Base-by-base conservation (phyloP, 2,113 vertebrate genomes). In the Microcebus tavaratra region DNA sequence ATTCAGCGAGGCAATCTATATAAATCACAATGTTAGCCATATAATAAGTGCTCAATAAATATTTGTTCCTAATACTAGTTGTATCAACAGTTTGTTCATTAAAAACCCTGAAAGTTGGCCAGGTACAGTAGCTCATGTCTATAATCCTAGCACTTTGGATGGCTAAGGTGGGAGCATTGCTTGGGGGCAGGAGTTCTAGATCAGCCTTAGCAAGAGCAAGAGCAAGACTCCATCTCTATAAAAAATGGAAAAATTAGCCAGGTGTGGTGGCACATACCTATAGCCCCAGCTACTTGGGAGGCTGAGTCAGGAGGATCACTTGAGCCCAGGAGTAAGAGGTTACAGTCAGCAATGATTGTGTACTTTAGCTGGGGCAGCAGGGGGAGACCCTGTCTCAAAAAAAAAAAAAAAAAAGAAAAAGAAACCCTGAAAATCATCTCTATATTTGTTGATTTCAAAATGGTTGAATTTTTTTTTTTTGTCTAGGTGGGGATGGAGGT, bases 371-470 rank as follows among this genome's bases (percentile, higher is more conserved):
- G 14, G 39, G 61, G 39, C 6, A 27, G 39, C 13, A 29, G 68
- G 36, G 68, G 0, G n/a, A 75, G 72, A 75, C 72, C 42, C 25
- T 29, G 42, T 29, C 72, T 75, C 42, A 29, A 48, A 48, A 48
- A 14, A 15, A 45, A 75, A 39, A 25, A n/a, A 42, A 27, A 6
- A 8, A 72, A 36, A 39, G 12, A 7, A 14, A 61, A 57, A 57
- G 55, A 86, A 92, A 57, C 7, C 57, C 23, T 45, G 50, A 84
- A 75, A 42, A 9, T 72, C 42, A 42, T 57, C 63, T 97, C 20
- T 85, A 10, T 94, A 63, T 90, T 68, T 95, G 29, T 75, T 88
- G 63, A 84, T 95, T 88, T 94, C 12, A n/a, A 96, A 90, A 65
- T 85, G 48, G 29, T 75, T 84, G 48, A 86, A 45, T 76, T 76